Evolutionary conservation across 2,888 invertebrate species (phyloP).

Genomic region (Thalpophila matura): DNA sequence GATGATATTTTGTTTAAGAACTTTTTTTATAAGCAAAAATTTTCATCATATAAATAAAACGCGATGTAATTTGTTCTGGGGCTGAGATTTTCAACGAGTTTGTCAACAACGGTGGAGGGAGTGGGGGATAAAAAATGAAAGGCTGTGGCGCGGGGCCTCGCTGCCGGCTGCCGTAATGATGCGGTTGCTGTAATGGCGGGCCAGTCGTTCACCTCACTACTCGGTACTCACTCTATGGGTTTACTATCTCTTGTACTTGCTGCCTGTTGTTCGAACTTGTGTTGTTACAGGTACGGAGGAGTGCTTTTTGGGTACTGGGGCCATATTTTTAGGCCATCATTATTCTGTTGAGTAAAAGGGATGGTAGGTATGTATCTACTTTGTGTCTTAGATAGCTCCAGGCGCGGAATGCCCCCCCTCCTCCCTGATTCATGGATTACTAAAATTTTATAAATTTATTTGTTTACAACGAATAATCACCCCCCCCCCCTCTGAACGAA

Average conservation of each 20-base stretch:
- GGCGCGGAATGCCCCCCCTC: no score
- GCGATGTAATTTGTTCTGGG: slow-evolving; percentile 59
- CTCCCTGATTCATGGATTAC: no score
- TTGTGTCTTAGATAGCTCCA: no score
- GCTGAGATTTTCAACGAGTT: slow-evolving; percentile 56
- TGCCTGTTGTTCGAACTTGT: slow-evolving; percentile 28
- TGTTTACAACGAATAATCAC: no score
- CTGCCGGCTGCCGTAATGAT: slow-evolving; percentile 77
- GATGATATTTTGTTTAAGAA: slow-evolving; percentile 17
- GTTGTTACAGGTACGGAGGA: not conserved
- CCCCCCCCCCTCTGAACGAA: no score
- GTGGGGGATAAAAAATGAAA: slow-evolving; percentile 63
- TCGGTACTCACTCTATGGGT: slow-evolving; percentile 55
- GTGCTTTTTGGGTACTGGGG: no score
- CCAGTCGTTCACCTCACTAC: slow-evolving; percentile 82
- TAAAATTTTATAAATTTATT: no score
- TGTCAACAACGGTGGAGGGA: slow-evolving; percentile 59
- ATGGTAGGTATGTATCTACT: no score
- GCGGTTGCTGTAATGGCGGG: slow-evolving; percentile 80
- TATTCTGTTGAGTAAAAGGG: no score
- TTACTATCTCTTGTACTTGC: slow-evolving; percentile 52
- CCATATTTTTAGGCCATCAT: no score
- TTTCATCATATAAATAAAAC: slow-evolving; percentile 47
- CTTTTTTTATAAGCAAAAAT: slow-evolving; percentile 14
- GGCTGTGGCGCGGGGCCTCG: slow-evolving; percentile 61